Conservation (phyloP, 1,140 invertebrate genomes). For the Ceratosolen solmsi region DNA sequence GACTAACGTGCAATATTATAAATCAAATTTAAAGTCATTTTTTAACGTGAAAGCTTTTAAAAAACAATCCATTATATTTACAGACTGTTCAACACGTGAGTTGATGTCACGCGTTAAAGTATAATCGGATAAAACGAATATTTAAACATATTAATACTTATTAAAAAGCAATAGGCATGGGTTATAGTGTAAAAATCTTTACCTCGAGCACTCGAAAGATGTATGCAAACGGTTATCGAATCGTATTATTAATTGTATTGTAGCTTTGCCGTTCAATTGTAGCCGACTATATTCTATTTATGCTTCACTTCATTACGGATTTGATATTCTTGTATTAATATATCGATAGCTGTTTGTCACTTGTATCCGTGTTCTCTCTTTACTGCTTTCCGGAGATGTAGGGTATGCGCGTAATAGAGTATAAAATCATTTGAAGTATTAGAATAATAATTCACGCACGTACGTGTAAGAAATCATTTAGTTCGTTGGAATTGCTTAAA, state of each 20-base stretch:
- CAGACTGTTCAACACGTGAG: too few species aligned
- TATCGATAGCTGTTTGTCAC: slow-evolving; percentile 12
- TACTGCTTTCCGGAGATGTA: neutral
- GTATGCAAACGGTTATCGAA: neutral
- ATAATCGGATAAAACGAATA: too few species aligned
- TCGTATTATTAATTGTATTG: slow-evolving; percentile 1
- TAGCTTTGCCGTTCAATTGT: neutral
- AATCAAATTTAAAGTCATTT: too few species aligned
- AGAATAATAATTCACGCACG: neutral
- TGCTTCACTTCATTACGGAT: neutral
- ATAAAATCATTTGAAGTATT: neutral
- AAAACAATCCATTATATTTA: too few species aligned
- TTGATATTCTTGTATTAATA: neutral
- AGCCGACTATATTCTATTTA: neutral
- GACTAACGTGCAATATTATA: too few species aligned
- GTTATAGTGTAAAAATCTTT: too few species aligned
- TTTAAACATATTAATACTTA: too few species aligned
- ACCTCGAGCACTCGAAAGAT: neutral
- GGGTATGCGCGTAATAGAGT: neutral
- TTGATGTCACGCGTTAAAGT: too few species aligned
- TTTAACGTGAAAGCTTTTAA: too few species aligned
- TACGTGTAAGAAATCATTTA: neutral
- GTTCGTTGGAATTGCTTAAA: too few species aligned
- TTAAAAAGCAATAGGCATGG: too few species aligned
- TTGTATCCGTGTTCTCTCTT: neutral